These are phyloP conservation scores for Sinohyriopsis cumingii DNA, from an alignment of 2,888 invertebrate genomes.

Conservation along the genomic window DNA sequence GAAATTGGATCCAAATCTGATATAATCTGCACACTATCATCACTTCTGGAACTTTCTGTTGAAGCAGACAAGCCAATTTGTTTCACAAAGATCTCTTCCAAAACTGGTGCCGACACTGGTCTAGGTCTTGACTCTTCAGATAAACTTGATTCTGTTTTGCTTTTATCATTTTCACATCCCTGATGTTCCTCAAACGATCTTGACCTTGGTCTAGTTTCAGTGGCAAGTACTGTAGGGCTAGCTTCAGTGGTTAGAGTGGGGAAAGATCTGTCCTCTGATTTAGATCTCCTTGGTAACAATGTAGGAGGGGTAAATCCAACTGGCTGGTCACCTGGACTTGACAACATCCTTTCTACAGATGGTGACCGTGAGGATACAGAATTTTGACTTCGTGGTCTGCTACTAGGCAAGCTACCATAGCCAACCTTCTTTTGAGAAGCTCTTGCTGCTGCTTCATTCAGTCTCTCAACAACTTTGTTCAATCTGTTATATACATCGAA, in stretches of 20 bases:
- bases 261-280: constrained; percentile 5
- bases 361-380: constrained; percentile 31
- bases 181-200: too few relatives aligned
- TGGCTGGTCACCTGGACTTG: constrained; percentile 1
- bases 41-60: too few relatives aligned
- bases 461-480: constrained; percentile 56
- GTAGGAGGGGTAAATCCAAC: not conserved
- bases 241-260: not conserved
- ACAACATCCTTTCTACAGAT: constrained; percentile 32
- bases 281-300: constrained; percentile 1
- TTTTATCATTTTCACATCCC: too few relatives aligned
- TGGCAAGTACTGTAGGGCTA: too few relatives aligned
- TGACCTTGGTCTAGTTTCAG: too few relatives aligned
- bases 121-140: too few relatives aligned
- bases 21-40: too few relatives aligned
- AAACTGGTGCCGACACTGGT: too few relatives aligned
- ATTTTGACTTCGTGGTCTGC: not conserved
- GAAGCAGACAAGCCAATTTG: too few relatives aligned
- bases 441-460: constrained; percentile 62
- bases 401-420: not conserved
- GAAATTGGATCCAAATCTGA: constrained; percentile 12
- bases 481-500: constrained; percentile 46
- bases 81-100: too few relatives aligned
- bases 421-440: constrained; percentile 25
- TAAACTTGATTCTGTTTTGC: too few relatives aligned